Percentiles rank a stretch among this genome's conserved stretches.
These are phyloP conservation scores for Heliconius erato DNA, from an alignment of 2,888 invertebrate species.

Conservation along the genomic window DNA sequence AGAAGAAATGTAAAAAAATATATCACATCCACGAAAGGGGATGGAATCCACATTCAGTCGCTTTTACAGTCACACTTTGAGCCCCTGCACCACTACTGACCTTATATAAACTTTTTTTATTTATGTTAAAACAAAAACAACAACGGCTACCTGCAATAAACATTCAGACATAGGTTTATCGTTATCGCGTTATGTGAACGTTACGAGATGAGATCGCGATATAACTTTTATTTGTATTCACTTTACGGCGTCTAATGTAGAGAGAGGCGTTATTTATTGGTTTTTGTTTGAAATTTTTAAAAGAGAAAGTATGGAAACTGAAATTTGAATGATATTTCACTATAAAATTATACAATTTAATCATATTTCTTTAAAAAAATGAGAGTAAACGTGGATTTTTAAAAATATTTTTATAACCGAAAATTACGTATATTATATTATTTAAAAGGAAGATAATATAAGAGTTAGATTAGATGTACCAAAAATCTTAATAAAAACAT, in stretches of 20 bases:
- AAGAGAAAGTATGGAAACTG: constrained; percentile 2
- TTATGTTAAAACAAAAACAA: neutral
- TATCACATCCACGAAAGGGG: too few relatives aligned
- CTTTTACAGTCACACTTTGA: too few relatives aligned
- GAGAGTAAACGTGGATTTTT: neutral
- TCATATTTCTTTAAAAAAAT: too few relatives aligned
- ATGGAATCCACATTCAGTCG: too few relatives aligned
- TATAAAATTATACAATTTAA: neutral
- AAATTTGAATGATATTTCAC: neutral
- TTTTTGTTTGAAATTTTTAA: neutral
- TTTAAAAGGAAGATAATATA: too few relatives aligned
- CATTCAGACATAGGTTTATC: constrained; percentile 28
- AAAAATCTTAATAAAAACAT: too few relatives aligned
- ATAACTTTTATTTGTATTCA: constrained; percentile 26
- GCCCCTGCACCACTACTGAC: too few relatives aligned
- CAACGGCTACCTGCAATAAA: constrained; percentile 35
- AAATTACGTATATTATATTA: too few relatives aligned
- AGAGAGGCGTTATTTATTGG: constrained; percentile 19
- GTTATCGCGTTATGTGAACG: constrained; percentile 30
- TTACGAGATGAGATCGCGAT: constrained; percentile 28
- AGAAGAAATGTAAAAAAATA: too few relatives aligned
- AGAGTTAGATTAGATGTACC: too few relatives aligned
- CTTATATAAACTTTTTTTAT: too few relatives aligned
- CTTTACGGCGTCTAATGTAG: constrained; percentile 15
- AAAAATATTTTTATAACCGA: neutral